These are phyloP conservation scores for Cephus spinipes DNA, from an alignment of 2,888 invertebrate species.

Conservation along the genomic window DNA sequence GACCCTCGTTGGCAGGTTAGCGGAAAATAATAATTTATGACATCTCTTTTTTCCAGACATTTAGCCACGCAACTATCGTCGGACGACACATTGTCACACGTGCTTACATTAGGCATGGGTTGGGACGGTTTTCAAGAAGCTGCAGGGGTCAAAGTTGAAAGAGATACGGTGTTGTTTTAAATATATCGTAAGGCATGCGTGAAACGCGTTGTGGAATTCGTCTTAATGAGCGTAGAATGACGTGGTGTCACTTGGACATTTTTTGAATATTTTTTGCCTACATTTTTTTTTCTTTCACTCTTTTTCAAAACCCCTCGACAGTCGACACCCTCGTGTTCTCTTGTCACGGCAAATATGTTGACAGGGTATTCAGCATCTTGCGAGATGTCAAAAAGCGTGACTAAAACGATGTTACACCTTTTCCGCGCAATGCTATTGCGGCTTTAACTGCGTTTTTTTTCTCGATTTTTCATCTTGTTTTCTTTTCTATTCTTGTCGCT, in stretches of 20 bases:
- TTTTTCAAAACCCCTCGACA: slow-evolving; percentile 24
- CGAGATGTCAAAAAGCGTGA: slow-evolving; percentile 37
- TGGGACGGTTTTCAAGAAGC: not conserved
- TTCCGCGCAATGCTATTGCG: slow-evolving; percentile 18
- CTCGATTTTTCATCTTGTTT: slow-evolving; percentile 11
- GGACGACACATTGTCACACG: slow-evolving; percentile 20
- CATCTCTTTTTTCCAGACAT: slow-evolving; percentile 11
- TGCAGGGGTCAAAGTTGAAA: not conserved
- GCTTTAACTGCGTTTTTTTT: slow-evolving; percentile 4
- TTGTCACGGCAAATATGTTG: slow-evolving; percentile 54
- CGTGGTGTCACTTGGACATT: slow-evolving; percentile 45
- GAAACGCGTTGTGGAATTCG: slow-evolving; percentile 46
- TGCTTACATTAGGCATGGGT: not conserved
- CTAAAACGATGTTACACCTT: slow-evolving; percentile 36
- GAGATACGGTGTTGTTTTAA: slow-evolving; percentile 5
- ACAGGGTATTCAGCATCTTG: slow-evolving; percentile 53
- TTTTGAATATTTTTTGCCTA: slow-evolving; percentile 27
- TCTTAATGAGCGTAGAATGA: slow-evolving; percentile 55
- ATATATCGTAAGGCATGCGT: slow-evolving; percentile 36
- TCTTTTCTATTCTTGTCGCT: not conserved
- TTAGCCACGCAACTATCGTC: slow-evolving; percentile 16
- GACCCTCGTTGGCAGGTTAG: not conserved
- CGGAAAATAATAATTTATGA: not conserved
- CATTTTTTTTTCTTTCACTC: slow-evolving; percentile 25
- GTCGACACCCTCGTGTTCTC: slow-evolving; percentile 39